These are phyloP conservation scores for Corvus hawaiiensis DNA, from an alignment of 2,113 vertebrate genomes.

Conservation along the genomic window DNA sequence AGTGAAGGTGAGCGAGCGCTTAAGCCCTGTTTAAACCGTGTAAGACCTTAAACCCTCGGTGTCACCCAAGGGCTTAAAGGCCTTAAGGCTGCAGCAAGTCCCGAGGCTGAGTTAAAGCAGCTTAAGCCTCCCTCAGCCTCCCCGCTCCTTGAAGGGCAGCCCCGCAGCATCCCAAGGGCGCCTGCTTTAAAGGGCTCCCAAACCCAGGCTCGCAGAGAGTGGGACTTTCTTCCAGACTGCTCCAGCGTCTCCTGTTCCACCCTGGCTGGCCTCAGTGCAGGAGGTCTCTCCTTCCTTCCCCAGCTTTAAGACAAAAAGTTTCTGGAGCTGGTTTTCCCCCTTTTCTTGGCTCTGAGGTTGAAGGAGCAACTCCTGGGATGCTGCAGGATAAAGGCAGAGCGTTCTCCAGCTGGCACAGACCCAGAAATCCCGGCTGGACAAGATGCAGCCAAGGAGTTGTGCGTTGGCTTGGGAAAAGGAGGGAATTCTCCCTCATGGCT, in stretches of 20 bases:
- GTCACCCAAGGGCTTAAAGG: constrained; percentile 21
- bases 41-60: constrained; percentile 37
- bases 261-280: neutral
- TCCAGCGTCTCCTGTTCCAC: neutral
- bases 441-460: neutral
- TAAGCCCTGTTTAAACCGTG: constrained; percentile 10
- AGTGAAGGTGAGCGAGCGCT: neutral
- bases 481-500: neutral
- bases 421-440: neutral
- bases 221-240: neutral
- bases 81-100: neutral
- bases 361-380: neutral
- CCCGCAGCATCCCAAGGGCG: neutral
- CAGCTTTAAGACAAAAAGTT: neutral
- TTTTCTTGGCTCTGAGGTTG: neutral
- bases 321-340: neutral
- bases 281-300: neutral
- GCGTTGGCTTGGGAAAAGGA: neutral
- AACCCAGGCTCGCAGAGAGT: neutral
- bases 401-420: neutral
- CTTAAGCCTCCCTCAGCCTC: neutral
- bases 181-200: neutral
- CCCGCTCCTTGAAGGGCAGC: neutral
- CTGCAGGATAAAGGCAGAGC: neutral
- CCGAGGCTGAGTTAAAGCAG: neutral